These are phyloP conservation scores for Macropus fuliginosus DNA, from an alignment of 2,797 vertebrate species.

Conservation along the genomic window DNA sequence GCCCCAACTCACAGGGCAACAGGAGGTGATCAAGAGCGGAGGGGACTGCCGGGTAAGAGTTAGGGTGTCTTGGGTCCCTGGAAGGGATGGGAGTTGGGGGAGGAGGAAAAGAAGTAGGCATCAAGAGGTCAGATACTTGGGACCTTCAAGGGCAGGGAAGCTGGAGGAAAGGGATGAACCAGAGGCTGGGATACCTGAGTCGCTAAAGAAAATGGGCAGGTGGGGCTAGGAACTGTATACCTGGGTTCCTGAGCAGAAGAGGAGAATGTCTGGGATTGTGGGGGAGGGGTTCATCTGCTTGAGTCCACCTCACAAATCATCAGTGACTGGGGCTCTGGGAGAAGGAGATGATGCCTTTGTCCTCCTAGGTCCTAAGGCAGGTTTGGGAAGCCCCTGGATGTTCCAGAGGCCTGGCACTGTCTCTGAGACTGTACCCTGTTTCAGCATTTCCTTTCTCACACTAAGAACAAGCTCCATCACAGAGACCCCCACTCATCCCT, in stretches of 20 bases:
- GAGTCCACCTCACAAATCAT: neutral
- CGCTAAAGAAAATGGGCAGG: neutral
- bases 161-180: slow-evolving; percentile 8
- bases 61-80: slow-evolving; percentile 44
- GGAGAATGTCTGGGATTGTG: neutral
- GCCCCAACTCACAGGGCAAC: slow-evolving; percentile 77
- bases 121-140: neutral
- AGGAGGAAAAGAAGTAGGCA: slow-evolving; percentile 29
- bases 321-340: neutral
- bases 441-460: neutral
- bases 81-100: neutral
- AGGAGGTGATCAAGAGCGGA: slow-evolving; percentile 77
- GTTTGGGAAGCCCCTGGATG: neutral
- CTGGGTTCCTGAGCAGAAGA: slow-evolving; percentile 52
- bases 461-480: neutral
- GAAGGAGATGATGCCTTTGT: neutral
- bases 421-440: neutral
- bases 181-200: neutral
- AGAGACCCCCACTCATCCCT: neutral
- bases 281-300: neutral
- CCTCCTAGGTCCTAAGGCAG: neutral
- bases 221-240: neutral
- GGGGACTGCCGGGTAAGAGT: slow-evolving; percentile 74
- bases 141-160: neutral
- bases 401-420: neutral